These are phyloP conservation scores for Chrysoperla carnea DNA, from an alignment of 1,140 invertebrate species.

Conservation along the genomic window DNA sequence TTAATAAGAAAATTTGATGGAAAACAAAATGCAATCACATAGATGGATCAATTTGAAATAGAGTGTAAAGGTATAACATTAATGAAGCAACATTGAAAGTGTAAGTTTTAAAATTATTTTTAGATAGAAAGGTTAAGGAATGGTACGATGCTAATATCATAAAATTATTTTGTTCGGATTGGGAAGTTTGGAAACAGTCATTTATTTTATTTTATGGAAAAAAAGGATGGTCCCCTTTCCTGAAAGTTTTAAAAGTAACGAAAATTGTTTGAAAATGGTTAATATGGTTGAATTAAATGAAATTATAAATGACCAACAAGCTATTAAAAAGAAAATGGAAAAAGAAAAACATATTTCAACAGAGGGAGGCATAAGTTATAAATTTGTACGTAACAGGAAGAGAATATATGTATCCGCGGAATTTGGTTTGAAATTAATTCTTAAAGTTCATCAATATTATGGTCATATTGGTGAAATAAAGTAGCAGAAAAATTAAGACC, in stretches of 20 bases:
- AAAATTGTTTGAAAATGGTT: slow-evolving; percentile 8
- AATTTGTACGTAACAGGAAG: slow-evolving; percentile 2
- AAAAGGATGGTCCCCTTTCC: too few relatives aligned
- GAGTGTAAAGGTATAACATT: too few relatives aligned
- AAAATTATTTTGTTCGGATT: too few relatives aligned
- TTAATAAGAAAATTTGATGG: too few relatives aligned
- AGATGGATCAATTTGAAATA: too few relatives aligned
- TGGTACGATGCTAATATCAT: too few relatives aligned
- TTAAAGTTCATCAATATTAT: slow-evolving; percentile 10
- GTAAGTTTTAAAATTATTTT: too few relatives aligned
- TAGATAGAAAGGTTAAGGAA: too few relatives aligned
- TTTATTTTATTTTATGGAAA: too few relatives aligned
- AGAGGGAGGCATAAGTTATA: background rate
- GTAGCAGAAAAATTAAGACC: slow-evolving; percentile 10
- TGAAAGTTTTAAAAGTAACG: background rate
- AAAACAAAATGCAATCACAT: too few relatives aligned
- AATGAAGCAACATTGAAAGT: too few relatives aligned
- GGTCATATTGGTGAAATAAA: slow-evolving; percentile 11
- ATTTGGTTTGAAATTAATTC: slow-evolving; percentile 3
- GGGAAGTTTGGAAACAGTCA: too few relatives aligned
- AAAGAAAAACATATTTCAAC: slow-evolving; percentile 7
- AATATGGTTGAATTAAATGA: slow-evolving; percentile 7
- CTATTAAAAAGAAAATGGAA: slow-evolving; percentile 8
- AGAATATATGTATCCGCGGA: slow-evolving; percentile 1
- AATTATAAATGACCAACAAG: slow-evolving; percentile 8